Percentiles rank a stretch among this genome's conserved stretches.
These are phyloP conservation scores for Osmerus mordax DNA, from an alignment of 2,113 vertebrate species.

Conservation along the genomic window DNA sequence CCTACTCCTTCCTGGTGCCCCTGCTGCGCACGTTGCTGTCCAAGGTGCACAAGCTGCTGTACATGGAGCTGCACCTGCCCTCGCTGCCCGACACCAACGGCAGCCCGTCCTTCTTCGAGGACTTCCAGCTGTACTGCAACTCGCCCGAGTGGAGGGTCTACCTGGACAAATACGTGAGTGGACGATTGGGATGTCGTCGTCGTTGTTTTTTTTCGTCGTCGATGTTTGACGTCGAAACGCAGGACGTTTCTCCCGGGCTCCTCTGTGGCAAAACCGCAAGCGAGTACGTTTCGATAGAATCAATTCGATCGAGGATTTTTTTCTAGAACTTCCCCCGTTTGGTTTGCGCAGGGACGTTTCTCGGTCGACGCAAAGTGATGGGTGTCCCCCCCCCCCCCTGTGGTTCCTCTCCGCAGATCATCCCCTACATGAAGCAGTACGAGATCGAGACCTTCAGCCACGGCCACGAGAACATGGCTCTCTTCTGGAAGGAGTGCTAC, in stretches of 20 bases:
- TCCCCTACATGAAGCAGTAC: conserved; percentile 97
- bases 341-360: too few relatives aligned
- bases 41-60: conserved; percentile 92
- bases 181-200: too few relatives aligned
- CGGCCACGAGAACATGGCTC: conserved; percentile 85
- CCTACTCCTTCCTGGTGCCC: conserved; percentile 90
- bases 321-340: too few relatives aligned
- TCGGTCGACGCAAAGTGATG: neutral
- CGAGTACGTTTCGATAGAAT: too few relatives aligned
- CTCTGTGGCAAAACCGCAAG: too few relatives aligned
- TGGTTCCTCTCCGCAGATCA: conserved; percentile 28
- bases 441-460: conserved; percentile 89
- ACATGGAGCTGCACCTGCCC: conserved; percentile 94
- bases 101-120: conserved; percentile 94
- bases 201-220: too few relatives aligned
- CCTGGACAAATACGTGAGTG: conserved; percentile 95
- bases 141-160: conserved; percentile 93
- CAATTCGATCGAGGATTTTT: too few relatives aligned
- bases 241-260: too few relatives aligned
- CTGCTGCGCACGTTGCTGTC: conserved; percentile 89
- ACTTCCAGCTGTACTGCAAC: conserved; percentile 91
- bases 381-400: neutral
- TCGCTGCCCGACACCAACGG: conserved; percentile 90
- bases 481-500: conserved; percentile 94
- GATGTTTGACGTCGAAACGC: too few relatives aligned